Evolutionary conservation across 2,113 vertebrate genomes (phyloP).

Genomic region (Macrotis lagotis): DNA sequence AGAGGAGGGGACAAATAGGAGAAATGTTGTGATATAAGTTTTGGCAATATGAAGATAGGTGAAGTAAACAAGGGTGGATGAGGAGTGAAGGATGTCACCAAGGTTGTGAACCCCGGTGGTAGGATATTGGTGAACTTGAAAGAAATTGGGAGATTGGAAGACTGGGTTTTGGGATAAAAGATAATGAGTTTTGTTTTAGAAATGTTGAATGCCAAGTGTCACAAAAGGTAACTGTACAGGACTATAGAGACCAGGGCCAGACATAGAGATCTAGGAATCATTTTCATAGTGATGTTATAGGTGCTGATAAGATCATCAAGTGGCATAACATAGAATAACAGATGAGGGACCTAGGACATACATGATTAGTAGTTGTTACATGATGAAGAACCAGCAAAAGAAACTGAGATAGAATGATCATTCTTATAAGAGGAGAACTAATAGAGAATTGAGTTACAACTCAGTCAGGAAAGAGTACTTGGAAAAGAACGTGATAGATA

Average conservation of each 20-base stretch:
- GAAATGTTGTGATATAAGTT: neutral
- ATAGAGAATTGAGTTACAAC: neutral
- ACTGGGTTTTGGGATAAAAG: neutral
- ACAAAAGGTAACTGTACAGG: neutral
- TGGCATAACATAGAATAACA: neutral
- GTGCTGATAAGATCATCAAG: neutral
- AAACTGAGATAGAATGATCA: neutral
- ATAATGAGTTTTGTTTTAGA: neutral
- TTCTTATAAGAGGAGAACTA: neutral
- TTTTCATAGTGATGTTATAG: too few species aligned
- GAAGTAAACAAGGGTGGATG: neutral
- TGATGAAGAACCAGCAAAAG: neutral
- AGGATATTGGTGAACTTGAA: neutral
- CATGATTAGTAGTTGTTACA: neutral
- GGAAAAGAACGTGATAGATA: neutral
- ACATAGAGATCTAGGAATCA: neutral
- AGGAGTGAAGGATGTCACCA: neutral
- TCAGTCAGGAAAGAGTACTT: neutral
- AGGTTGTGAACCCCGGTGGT: too few species aligned
- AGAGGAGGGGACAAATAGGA: too few species aligned
- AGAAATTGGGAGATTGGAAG: neutral
- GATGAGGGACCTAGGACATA: neutral
- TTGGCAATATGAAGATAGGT: neutral
- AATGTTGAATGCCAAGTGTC: neutral
- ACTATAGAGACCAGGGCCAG: neutral